A percentile compares a stretch with the other conserved stretches of the same genome.
Evolutionary conservation across 2,888 invertebrate species (phyloP).

Genomic region (Panopea generosa): DNA sequence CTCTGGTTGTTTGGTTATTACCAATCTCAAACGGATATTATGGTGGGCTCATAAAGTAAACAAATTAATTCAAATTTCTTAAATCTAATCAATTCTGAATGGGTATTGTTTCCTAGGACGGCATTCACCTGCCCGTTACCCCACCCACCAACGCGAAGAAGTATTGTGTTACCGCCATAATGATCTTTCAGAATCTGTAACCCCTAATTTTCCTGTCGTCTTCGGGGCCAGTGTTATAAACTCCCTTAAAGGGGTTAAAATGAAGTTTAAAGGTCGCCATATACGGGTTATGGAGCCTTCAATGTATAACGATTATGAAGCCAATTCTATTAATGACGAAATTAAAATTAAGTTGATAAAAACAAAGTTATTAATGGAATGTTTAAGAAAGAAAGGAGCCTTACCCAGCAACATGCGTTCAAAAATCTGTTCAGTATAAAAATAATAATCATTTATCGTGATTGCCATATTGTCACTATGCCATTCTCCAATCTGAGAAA

Average conservation of each 20-base stretch:
- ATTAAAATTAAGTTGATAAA: too few relatives aligned
- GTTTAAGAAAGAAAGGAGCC: neutral
- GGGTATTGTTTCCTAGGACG: conserved; percentile 5
- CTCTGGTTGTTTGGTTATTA: too few relatives aligned
- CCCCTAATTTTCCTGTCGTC: conserved; percentile 59
- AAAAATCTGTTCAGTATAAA: too few relatives aligned
- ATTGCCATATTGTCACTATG: too few relatives aligned
- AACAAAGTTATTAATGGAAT: neutral
- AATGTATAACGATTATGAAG: neutral
- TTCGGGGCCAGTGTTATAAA: conserved; percentile 36
- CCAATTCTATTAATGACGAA: too few relatives aligned
- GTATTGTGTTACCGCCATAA: conserved; percentile 48
- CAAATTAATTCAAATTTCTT: too few relatives aligned
- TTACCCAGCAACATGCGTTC: too few relatives aligned
- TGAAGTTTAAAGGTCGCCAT: neutral
- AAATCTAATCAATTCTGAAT: too few relatives aligned
- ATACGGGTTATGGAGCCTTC: neutral
- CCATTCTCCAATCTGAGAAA: too few relatives aligned
- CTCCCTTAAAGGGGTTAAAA: conserved; percentile 28
- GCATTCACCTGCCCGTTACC: conserved; percentile 56
- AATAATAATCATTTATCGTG: too few relatives aligned
- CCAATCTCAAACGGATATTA: too few relatives aligned
- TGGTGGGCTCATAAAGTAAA: too few relatives aligned
- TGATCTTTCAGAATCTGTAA: conserved; percentile 47
- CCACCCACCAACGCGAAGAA: conserved; percentile 56